These are phyloP conservation scores for Probosciger aterrimus DNA, from an alignment of 2,113 vertebrate species.

Conservation along the genomic window DNA sequence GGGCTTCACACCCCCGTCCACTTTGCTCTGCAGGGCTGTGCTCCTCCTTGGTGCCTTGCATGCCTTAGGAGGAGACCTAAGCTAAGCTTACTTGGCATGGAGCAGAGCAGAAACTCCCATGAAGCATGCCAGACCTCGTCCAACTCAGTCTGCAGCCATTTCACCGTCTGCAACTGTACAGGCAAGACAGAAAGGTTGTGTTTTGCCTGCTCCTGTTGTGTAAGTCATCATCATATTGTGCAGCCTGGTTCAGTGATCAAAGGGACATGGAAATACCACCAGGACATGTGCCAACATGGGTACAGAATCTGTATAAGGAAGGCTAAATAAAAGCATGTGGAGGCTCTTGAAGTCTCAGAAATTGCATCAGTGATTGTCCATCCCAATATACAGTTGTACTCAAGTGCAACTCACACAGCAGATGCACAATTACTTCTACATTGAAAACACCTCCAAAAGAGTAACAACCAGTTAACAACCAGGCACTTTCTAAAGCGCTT, in stretches of 20 bases:
- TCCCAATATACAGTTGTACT: neutral
- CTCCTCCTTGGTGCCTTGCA: neutral
- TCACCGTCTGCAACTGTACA: neutral
- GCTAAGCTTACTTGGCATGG: neutral
- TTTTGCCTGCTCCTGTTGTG: neutral
- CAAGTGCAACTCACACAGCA: neutral
- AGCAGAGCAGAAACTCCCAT: neutral
- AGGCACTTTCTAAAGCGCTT: neutral
- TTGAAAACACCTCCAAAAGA: neutral
- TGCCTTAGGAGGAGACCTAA: neutral
- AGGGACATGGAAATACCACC: neutral
- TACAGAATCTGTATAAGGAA: neutral
- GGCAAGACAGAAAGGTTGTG: neutral
- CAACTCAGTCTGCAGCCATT: neutral
- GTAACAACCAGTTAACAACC: neutral
- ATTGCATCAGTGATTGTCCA: neutral
- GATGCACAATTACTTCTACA: neutral
- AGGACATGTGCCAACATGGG: neutral
- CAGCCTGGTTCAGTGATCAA: neutral
- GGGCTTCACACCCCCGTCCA: accelerated
- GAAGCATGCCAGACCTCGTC: neutral
- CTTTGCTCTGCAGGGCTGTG: neutral
- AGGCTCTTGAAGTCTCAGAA: neutral
- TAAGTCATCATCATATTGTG: neutral
- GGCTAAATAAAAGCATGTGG: neutral